Evolutionary conservation across 92 coral and sea anemone species (phyloP), one percentile per base, ranked within the genome.

Genomic region (Plumapathes pennacea): DNA sequence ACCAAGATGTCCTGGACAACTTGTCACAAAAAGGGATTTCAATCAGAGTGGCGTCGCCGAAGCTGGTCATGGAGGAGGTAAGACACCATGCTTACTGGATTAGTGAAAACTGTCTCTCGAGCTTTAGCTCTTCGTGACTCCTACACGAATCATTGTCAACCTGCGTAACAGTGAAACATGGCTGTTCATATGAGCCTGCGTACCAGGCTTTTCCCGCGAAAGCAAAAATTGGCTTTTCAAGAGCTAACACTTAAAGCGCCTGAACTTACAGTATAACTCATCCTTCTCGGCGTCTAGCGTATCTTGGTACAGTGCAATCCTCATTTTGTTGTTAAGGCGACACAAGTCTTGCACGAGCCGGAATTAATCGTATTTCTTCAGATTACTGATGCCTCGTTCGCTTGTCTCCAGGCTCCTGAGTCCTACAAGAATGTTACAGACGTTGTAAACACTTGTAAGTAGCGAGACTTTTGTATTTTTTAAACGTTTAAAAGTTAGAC

Each of bases 51-150:
- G 97, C 97, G 12, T 91, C 97, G 11, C 97, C 97, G 0, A 91
- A 91, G 43, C 80, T 91, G 3, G 96, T 91, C 27, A 88, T 91
- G 97, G 97, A 91, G 66, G 97, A 91, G 91, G 97, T 91, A 58
- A 17, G 43, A 30, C 9, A 11, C 29, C 12, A 1, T 25, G 25
- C 13, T 47, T 22, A 11, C 9, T n/a, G n/a, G n/a, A n/a, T n/a
- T n/a, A n/a, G n/a, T n/a, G n/a, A n/a, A n/a, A n/a, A n/a, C n/a
- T 4, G 28, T 18, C 24, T n/a, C n/a, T n/a, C n/a, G 41, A 36
- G 10, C n/a, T 36, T n/a, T 36, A n/a, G 41, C 10, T 9, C 41
- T 9, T 36, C n/a, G 41, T 10, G 41, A n/a, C 10, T 9, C n/a
- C n/a, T n/a, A n/a, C n/a, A n/a, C n/a, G n/a, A n/a, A n/a, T n/a